These are phyloP conservation scores for Orius insidiosus DNA, from an alignment of 1,140 invertebrate species.

Conservation along the genomic window DNA sequence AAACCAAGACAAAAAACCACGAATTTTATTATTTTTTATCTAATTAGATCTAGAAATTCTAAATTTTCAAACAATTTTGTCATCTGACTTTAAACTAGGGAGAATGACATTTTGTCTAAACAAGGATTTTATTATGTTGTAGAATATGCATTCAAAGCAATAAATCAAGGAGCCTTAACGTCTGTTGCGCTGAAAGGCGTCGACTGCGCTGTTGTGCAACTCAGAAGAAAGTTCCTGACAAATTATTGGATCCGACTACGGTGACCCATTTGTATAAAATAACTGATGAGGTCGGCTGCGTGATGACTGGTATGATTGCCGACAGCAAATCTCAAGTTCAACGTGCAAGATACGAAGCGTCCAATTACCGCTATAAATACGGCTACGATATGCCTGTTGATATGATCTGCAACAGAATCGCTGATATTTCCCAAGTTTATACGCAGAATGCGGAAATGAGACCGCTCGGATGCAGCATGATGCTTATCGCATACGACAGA, in stretches of 20 bases:
- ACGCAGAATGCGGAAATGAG: constrained; percentile 99
- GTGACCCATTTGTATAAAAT: constrained; percentile 89
- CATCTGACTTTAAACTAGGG: neutral
- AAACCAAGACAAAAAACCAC: no score
- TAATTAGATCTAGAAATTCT: no score
- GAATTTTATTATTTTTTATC: no score
- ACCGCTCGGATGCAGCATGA: constrained; percentile 95
- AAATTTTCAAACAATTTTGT: no score
- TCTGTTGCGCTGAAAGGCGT: constrained; percentile 86
- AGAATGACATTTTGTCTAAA: constrained; percentile 2
- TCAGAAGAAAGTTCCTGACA: constrained; percentile 85
- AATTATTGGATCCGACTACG: constrained; percentile 51
- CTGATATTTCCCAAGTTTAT: constrained; percentile 97
- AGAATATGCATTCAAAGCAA: constrained; percentile 99
- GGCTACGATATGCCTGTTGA: constrained; percentile 93
- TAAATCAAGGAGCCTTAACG: constrained; percentile 95
- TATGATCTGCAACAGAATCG: constrained; percentile 78
- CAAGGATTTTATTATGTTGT: constrained; percentile 24
- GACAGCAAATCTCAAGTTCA: constrained; percentile 96
- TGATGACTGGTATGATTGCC: constrained; percentile 97
- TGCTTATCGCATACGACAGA: constrained; percentile 84
- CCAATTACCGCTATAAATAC: constrained; percentile 94
- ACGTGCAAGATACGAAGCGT: constrained; percentile 90
- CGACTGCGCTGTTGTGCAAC: constrained; percentile 89
- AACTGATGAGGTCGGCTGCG: constrained; percentile 88